Percentiles rank a stretch among this genome's conserved stretches.
Evolutionary conservation across 2,113 vertebrate species (phyloP).

Genomic region (Anarhynchus alexandrinus): DNA sequence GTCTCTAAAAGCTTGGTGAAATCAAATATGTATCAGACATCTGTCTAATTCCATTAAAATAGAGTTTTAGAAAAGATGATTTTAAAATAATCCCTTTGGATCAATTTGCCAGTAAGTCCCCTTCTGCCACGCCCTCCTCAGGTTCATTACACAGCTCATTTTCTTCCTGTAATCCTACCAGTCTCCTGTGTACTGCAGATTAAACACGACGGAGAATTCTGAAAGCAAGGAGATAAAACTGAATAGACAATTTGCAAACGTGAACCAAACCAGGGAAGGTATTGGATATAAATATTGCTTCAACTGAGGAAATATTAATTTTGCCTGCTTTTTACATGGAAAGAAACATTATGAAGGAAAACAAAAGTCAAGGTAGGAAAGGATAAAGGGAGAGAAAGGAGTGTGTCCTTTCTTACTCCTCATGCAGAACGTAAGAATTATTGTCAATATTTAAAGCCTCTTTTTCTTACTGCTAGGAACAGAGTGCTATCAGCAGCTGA

Average conservation of each 20-base stretch:
- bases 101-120: neutral
- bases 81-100: constrained; percentile 12
- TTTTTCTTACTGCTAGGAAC: neutral
- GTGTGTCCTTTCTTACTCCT: neutral
- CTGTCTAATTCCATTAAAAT: constrained; percentile 17
- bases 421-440: neutral
- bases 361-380: neutral
- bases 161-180: neutral
- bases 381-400: neutral
- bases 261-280: neutral
- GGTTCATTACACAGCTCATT: neutral
- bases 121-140: neutral
- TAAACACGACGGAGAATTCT: neutral
- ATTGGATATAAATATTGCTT: neutral
- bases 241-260: neutral
- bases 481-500: neutral
- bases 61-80: neutral
- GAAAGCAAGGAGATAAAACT: neutral
- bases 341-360: neutral
- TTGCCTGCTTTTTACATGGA: neutral
- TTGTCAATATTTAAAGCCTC: neutral
- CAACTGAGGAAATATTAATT: neutral
- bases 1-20: neutral
- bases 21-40: constrained; percentile 12
- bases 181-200: neutral